Evolutionary conservation across 1,140 invertebrate species (phyloP).

Genomic region (Drosophila nebulosa): DNA sequence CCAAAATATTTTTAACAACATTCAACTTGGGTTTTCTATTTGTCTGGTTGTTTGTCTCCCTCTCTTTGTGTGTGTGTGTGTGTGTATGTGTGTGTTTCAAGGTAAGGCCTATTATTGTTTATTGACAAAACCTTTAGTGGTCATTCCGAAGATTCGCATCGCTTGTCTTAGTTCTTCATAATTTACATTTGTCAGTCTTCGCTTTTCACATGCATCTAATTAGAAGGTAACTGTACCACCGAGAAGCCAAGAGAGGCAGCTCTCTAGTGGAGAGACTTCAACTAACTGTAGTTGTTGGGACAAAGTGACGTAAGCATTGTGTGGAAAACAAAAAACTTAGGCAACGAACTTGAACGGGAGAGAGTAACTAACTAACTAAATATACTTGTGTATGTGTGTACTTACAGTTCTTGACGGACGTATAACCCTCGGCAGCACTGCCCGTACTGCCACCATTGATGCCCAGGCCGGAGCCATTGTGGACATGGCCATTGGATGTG

Average conservation of each 20-base stretch:
- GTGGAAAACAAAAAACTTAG: conserved; percentile 45
- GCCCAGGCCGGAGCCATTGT: conserved; percentile 58
- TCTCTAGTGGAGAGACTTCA: background rate
- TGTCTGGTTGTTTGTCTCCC: conserved; percentile 23
- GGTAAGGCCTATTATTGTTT: conserved; percentile 35
- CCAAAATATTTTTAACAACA: conserved; percentile 40
- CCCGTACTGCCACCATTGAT: conserved; percentile 66
- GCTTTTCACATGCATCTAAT: conserved; percentile 12
- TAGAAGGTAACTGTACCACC: conserved; percentile 26
- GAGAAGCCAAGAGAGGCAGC: background rate
- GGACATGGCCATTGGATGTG: conserved; percentile 62
- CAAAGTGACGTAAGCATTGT: background rate
- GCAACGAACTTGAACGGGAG: conserved; percentile 34
- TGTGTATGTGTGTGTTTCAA: conserved; percentile 9
- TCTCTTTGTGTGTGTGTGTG: background rate
- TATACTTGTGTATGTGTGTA: conserved; percentile 1
- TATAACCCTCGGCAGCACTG: conserved; percentile 75
- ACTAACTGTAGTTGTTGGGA: conserved; percentile 4
- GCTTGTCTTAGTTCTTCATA: background rate
- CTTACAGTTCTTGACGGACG: conserved; percentile 81
- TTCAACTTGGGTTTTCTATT: conserved; percentile 53
- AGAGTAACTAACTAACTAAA: too few species aligned
- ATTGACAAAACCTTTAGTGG: background rate
- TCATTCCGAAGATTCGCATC: conserved; percentile 2
- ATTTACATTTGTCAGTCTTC: background rate